Conservation (phyloP, 2,888 invertebrate genomes). For the Cryptus armator region DNA sequence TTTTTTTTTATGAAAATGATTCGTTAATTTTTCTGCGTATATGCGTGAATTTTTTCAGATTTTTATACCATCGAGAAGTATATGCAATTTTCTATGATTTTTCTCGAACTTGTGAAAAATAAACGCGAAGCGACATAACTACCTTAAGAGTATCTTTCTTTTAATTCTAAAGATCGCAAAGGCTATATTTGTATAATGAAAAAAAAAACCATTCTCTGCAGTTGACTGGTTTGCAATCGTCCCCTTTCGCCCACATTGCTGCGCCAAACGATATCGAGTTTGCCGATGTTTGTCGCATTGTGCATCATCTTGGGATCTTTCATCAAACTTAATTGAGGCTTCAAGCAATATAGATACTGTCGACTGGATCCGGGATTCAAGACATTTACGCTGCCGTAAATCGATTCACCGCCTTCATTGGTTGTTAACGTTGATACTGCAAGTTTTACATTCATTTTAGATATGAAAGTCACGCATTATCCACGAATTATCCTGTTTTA, state of each 20-base stretch:
- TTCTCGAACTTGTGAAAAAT: too few relatives aligned
- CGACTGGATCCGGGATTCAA: slow-evolving; percentile 96
- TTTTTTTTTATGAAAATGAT: too few relatives aligned
- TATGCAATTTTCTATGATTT: too few relatives aligned
- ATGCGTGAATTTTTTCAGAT: too few relatives aligned
- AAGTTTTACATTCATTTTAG: slow-evolving; percentile 57
- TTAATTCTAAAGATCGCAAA: too few relatives aligned
- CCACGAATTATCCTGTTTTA: slow-evolving; percentile 75
- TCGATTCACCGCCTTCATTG: slow-evolving; percentile 89
- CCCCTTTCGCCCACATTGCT: slow-evolving; percentile 98
- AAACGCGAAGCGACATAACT: too few relatives aligned
- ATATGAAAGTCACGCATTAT: not conserved
- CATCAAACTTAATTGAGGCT: slow-evolving; percentile 91
- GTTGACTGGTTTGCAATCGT: slow-evolving; percentile 97
- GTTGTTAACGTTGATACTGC: slow-evolving; percentile 91
- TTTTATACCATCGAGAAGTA: too few relatives aligned
- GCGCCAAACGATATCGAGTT: slow-evolving; percentile 99
- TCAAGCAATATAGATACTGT: slow-evolving; percentile 97
- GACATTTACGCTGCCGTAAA: slow-evolving; percentile 92
- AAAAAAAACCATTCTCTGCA: slow-evolving; percentile 92
- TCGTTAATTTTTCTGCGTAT: too few relatives aligned
- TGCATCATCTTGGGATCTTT: slow-evolving; percentile 92
- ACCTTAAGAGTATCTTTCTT: too few relatives aligned
- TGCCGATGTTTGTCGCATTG: slow-evolving; percentile 96
- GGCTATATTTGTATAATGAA: too few relatives aligned